Evolutionary conservation across 2,797 vertebrate species (phyloP), one percentile per base, ranked within the genome.

Genomic region (Botia kubotai): DNA sequence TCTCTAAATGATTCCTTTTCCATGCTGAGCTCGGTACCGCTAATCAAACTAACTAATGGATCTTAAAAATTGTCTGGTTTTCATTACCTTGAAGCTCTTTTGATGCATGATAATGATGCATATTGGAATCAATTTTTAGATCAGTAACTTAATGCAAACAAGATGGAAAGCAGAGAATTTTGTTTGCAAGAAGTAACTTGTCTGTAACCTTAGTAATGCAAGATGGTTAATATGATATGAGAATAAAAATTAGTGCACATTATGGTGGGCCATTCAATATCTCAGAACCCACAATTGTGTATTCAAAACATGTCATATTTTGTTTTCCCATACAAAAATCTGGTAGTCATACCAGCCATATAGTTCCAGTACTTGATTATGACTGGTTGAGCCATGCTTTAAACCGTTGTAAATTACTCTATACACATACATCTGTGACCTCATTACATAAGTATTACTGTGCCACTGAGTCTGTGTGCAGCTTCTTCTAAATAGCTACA

Each of bases 41-140:
- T 69, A 66, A 69, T 23, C 65, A 69, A 39, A 77, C 65, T 48
- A 21, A 77, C 66, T 57, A 53, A 77, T 77, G 75, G 21, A 21
- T 19, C 57, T 33, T 63, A 36, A 60, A 78, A 69, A 69, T 50
- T 23, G 60, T 23, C 66, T 70, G 53, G 53, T 58, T 71, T 62
- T 63, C 16, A 72, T 70, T 79, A 36, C 21, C 67, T 16, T 52
- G 48, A 77, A 60, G 21, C 39, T 53, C 26, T 50, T 58, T 14
- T 50, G 14, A 68, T 77, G 19, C n/a, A 3, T 4, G 46, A 58
- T 48, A 50, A 70, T 71, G 23, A 52, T 46, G 43, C 10, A 11
- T 11, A 8, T 63, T 58, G 7, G 46, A 63, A 63, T 36, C 46
- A 39, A 67, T 26, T 62, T 71, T 71, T 78, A 50, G 17, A 60